Evolutionary conservation across 2,113 vertebrate genomes (phyloP).

Genomic region (Conger conger): DNA sequence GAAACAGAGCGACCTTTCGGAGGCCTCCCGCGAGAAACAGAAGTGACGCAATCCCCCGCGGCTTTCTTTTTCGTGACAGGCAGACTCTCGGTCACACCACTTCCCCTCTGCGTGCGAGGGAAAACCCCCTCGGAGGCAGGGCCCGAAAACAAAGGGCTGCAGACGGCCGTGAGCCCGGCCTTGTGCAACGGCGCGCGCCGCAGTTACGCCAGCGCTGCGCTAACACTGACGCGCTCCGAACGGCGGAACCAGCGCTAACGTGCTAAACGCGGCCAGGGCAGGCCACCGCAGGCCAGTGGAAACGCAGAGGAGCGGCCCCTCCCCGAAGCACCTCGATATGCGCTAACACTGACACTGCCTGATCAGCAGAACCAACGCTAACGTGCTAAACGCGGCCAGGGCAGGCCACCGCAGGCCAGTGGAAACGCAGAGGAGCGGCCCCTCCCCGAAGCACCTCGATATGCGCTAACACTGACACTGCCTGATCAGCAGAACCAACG

Average conservation of each 20-base stretch:
- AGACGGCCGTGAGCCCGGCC: neutral
- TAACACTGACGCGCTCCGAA: neutral
- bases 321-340: too few relatives aligned
- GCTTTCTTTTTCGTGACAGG: neutral
- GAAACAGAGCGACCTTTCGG: neutral
- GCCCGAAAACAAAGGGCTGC: neutral
- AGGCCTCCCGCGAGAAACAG: slow-evolving; percentile 5
- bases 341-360: too few relatives aligned
- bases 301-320: too few relatives aligned
- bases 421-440: too few relatives aligned
- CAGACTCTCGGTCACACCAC: slow-evolving; percentile 11
- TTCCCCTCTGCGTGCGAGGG: slow-evolving; percentile 12
- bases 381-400: too few relatives aligned
- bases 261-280: too few relatives aligned
- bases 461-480: too few relatives aligned
- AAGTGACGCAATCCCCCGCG: neutral
- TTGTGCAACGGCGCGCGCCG: neutral
- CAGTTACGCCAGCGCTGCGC: neutral
- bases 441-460: too few relatives aligned
- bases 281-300: too few relatives aligned
- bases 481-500: too few relatives aligned
- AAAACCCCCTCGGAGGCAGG: slow-evolving; percentile 11
- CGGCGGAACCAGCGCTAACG: neutral
- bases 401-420: too few relatives aligned
- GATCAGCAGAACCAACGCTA: too few relatives aligned